Percentiles rank a stretch among this genome's conserved stretches.
phyloP scores from a whole-genome alignment of 2,888 invertebrate species.

The Tinea trinotella region DNA sequence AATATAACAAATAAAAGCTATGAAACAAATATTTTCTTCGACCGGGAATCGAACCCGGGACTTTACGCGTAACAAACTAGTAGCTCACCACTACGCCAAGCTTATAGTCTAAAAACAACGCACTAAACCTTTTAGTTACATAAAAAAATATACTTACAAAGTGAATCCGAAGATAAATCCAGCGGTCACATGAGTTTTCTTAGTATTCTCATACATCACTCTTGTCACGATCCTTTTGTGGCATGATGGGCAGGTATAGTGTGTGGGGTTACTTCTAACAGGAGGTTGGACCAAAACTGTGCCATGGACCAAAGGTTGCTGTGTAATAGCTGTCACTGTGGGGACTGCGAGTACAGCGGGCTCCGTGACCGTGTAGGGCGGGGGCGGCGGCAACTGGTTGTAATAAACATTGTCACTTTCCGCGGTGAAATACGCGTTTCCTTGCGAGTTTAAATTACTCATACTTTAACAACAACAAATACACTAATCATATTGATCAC shows the following conservation, averaged over 20 bases:
- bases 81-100: too few relatives aligned
- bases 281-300: slow-evolving; percentile 39
- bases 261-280: slow-evolving; percentile 39
- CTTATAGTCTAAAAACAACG: too few relatives aligned
- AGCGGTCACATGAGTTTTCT: slow-evolving; percentile 54
- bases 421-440: slow-evolving; percentile 26
- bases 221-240: slow-evolving; percentile 43
- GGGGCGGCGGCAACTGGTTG: slow-evolving; percentile 43
- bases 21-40: too few relatives aligned
- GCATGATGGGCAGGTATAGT: slow-evolving; percentile 46
- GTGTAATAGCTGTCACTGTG: slow-evolving; percentile 23
- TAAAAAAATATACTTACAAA: slow-evolving; percentile 42
- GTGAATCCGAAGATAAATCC: slow-evolving; percentile 59
- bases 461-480: slow-evolving; percentile 8
- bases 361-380: slow-evolving; percentile 39
- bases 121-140: too few relatives aligned
- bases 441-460: slow-evolving; percentile 10
- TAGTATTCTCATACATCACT: slow-evolving; percentile 48
- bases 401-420: slow-evolving; percentile 29
- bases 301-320: slow-evolving; percentile 37
- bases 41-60: too few relatives aligned
- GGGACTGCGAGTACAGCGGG: slow-evolving; percentile 18
- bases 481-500: slow-evolving; percentile 20
- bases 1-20: too few relatives aligned
- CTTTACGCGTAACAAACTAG: too few relatives aligned